Evolutionary conservation across 2,888 invertebrate species (phyloP), one percentile per base, ranked within the genome.

Genomic region (Napeogenes sylphis): DNA sequence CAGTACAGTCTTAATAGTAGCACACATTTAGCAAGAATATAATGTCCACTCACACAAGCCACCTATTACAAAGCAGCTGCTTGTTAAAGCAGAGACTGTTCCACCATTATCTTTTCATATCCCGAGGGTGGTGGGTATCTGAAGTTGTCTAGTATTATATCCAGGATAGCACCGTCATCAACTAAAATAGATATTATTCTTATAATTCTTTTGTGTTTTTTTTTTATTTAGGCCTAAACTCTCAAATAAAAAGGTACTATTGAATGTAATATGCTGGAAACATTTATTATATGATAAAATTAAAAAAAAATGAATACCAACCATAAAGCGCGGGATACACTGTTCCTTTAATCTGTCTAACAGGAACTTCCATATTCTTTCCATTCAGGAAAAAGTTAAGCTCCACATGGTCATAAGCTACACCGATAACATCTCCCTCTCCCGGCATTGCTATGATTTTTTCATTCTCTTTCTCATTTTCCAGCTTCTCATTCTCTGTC

Each of bases 91-190:
- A 99, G 92, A 2, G 98, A 98, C 84, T 99, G 98, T 84, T 99
- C 99, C 67, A 98, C 92, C 95, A 99, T 97, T 70, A 99, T 98
- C 85, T 95, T 96, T 75, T 98, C 98, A 81, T 95, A 99, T 47
- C 98, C 99, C 58, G 93, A 91, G 0, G 97, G 96, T 46, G 96
- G 95, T 0, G 94, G 92, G 80, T 96, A 94, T 70, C 94, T 93
- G 83, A 99, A 98, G 80, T 95, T 95, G 73, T 97, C 96, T 82
- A 99, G 93, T 76, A 97, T 95, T 69, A 98, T 94, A 85, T 99
- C 99, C 87, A 99, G 84, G 73, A 99, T 98, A 38, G 99, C 99
- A 71, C 99, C 99, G 82, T 99, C 98, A 78, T 99, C 99, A 77
- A 99, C 99, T 97, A 91, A 63, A 93, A 93, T 35, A 54, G 10